Percentiles rank a stretch among this genome's conserved stretches.
These are phyloP conservation scores for Rhamphomyia laevipes DNA, from an alignment of 2,888 invertebrate genomes.

Conservation along the genomic window DNA sequence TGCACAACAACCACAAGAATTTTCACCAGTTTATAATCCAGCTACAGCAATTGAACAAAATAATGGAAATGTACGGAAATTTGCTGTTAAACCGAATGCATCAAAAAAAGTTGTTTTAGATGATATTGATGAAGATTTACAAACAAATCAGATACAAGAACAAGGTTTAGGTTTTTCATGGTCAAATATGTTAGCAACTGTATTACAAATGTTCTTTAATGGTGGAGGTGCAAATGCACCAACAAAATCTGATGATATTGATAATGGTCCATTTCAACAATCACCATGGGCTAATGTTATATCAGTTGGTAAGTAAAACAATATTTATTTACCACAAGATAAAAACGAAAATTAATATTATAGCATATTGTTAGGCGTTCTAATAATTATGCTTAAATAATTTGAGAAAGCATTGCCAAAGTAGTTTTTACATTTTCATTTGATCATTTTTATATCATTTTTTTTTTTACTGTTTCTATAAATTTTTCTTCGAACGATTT, in stretches of 20 bases:
- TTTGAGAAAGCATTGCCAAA: too few relatives aligned
- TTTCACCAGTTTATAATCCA: slow-evolving; percentile 27
- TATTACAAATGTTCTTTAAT: slow-evolving; percentile 82
- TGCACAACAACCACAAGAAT: slow-evolving; percentile 16
- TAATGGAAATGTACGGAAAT: slow-evolving; percentile 57
- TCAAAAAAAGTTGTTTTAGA: slow-evolving; percentile 77
- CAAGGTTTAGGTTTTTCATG: slow-evolving; percentile 59
- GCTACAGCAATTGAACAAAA: slow-evolving; percentile 16
- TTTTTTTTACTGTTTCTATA: too few relatives aligned
- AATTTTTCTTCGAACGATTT: too few relatives aligned
- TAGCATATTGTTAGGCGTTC: too few relatives aligned
- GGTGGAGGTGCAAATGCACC: slow-evolving; percentile 43
- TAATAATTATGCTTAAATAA: too few relatives aligned
- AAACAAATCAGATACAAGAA: slow-evolving; percentile 67
- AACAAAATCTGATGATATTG: slow-evolving; percentile 67
- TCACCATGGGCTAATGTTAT: slow-evolving; percentile 84
- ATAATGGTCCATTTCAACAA: slow-evolving; percentile 50
- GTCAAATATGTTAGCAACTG: slow-evolving; percentile 75
- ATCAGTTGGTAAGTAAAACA: slow-evolving; percentile 47
- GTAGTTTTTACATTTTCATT: too few relatives aligned
- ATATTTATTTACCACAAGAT: not conserved
- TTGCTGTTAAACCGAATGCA: slow-evolving; percentile 78
- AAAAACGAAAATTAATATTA: not conserved
- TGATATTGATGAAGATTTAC: slow-evolving; percentile 70
- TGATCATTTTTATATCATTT: too few relatives aligned